Base-by-base conservation (phyloP, 2,888 invertebrate species). In the Iphiclides podalirius region DNA sequence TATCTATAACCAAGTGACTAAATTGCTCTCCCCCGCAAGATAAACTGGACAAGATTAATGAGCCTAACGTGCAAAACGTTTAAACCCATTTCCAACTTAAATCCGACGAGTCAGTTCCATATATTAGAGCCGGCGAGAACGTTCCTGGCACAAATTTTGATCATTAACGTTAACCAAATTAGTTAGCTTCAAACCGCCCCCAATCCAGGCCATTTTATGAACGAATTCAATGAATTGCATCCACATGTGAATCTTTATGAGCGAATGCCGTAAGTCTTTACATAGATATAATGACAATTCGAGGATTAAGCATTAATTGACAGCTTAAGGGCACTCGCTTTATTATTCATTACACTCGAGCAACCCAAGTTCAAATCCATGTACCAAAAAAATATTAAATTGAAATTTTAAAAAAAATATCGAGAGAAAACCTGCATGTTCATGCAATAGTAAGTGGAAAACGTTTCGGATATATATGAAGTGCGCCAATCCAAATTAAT, bases 31-130 rank as follows among this genome's bases (percentile, higher is more conserved):
- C 63, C 68, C 69, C 72, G 72, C 75, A 79, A 86, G 86, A 86
- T 86, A 87, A 81, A 81, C 75, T 60, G 79, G 80, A 74, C 77
- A 85, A 86, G 85, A 88, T 88, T 83, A 87, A 87, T 84, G 87
- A 86, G 79, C 70, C 77, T 80, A 81, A 81, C 87, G 85, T 86
- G 87, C 87, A 83, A 87, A 88, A 85, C 87, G 85, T 75, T 87
- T 85, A 86, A 87, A 84, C 82, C 84, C 84, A 79, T 86, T 87
- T 75, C 83, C 75, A 75, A 79, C 81, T 82, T 76, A 85, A 88
- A 87, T 85, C 85, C 86, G 77, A 83, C 83, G 75, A 88, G 87
- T 87, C 87, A 86, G 87, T 86, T 77, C 82, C 86, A 87, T 88
- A 87, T 84, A 87, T 87, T 86, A 86, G 81, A 75, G 77, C 72